Conservation (phyloP, 2,797 vertebrate genomes). For the Neosalanx taihuensis region DNA sequence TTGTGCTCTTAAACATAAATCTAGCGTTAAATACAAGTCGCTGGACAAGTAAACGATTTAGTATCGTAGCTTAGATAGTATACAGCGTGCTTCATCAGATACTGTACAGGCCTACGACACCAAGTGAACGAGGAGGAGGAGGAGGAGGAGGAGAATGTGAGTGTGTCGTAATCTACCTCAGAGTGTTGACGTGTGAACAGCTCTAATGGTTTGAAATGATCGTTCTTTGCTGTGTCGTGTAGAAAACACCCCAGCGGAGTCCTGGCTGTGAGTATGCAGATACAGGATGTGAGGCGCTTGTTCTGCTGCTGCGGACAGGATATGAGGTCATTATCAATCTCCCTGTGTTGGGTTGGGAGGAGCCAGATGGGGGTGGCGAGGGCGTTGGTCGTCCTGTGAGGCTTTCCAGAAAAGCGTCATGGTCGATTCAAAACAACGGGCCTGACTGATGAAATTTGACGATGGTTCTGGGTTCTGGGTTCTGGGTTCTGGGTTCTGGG, state of each 20-base stretch:
- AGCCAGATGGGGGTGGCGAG: slow-evolving; percentile 60
- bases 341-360: slow-evolving; percentile 53
- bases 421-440: slow-evolving; percentile 72
- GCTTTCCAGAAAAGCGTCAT: slow-evolving; percentile 72
- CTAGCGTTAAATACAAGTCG: slow-evolving; percentile 61
- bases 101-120: slow-evolving; percentile 4
- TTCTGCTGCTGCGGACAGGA: slow-evolving; percentile 1
- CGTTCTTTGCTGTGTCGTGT: no score
- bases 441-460: slow-evolving; percentile 82
- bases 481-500: no score
- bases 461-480: slow-evolving; percentile 4
- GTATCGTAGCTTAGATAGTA: slow-evolving; percentile 44
- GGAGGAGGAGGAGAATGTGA: slow-evolving; percentile 18
- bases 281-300: slow-evolving; percentile 2
- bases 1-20: slow-evolving; percentile 68
- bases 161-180: slow-evolving; percentile 22
- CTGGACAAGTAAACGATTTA: slow-evolving; percentile 45
- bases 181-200: slow-evolving; percentile 29
- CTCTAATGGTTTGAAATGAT: slow-evolving; percentile 18
- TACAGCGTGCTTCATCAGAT: slow-evolving; percentile 29
- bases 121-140: no score
- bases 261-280: no score
- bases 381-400: slow-evolving; percentile 59
- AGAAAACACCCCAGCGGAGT: background rate
- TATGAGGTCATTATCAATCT: slow-evolving; percentile 47